A percentile compares a stretch with the other conserved stretches of the same genome.
Evolutionary conservation across 2,113 vertebrate genomes (phyloP).

Genomic region (Spilogale gracilis): DNA sequence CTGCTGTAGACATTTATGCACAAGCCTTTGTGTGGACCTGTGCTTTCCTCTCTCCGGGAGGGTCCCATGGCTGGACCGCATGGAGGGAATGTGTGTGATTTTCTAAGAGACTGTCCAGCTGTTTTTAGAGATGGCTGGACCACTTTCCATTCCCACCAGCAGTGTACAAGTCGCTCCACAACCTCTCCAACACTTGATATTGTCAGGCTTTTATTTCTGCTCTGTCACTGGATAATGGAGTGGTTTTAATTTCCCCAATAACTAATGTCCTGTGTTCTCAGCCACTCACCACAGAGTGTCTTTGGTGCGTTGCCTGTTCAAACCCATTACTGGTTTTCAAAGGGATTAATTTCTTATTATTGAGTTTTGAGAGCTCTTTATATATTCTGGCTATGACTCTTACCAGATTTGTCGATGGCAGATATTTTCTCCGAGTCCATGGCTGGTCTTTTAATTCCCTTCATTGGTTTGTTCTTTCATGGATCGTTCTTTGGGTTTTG

Average conservation of each 20-base stretch:
- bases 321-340: not conserved
- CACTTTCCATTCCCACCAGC: not conserved
- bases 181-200: not conserved
- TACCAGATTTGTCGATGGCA: not conserved
- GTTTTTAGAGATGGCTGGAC: not conserved
- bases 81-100: not conserved
- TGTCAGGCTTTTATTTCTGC: not conserved
- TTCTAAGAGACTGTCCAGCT: not conserved
- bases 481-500: not conserved
- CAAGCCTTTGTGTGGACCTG: not conserved
- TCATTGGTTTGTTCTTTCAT: not conserved
- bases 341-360: not conserved
- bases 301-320: not conserved
- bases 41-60: not conserved
- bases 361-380: not conserved
- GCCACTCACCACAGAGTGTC: too few species aligned
- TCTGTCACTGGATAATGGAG: rapidly evolving
- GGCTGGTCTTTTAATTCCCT: not conserved
- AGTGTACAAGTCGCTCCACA: not conserved
- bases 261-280: not conserved
- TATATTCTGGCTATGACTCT: not conserved
- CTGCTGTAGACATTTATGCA: not conserved
- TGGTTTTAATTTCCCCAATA: not conserved
- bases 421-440: not conserved
- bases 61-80: not conserved